Evolutionary conservation across 2,797 vertebrate genomes (phyloP).

Genomic region (Heteromormyrus szaboi): DNA sequence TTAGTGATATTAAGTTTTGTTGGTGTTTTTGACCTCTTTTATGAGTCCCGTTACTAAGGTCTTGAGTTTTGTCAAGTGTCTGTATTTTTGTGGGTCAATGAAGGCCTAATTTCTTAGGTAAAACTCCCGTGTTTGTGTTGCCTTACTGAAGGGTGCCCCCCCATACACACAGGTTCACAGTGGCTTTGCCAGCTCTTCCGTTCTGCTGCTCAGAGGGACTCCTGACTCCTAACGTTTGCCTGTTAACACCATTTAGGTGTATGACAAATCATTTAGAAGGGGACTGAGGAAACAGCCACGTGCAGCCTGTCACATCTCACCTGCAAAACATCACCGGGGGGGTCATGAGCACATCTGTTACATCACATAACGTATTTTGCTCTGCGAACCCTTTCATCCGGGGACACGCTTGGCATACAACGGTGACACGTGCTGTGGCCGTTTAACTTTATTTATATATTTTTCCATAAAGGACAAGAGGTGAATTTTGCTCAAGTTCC

Average conservation of each 20-base stretch:
- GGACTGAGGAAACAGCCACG: conserved; percentile 23
- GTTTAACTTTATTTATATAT: neutral
- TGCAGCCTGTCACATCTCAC: conserved; percentile 21
- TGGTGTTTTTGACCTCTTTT: neutral
- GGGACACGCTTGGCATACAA: neutral
- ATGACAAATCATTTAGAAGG: conserved; percentile 34
- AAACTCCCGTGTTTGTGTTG: neutral
- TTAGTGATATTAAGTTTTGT: neutral
- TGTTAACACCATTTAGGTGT: conserved; percentile 28
- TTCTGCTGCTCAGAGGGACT: neutral
- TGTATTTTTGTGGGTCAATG: neutral
- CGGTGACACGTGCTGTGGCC: neutral
- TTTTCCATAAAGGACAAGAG: neutral
- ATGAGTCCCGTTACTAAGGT: neutral
- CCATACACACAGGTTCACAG: neutral
- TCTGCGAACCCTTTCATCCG: neutral
- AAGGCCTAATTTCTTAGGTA: neutral
- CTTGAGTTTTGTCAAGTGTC: neutral
- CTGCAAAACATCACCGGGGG: conserved; percentile 19
- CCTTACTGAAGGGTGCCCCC: neutral
- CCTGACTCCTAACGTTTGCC: conserved; percentile 25
- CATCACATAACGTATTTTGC: conserved; percentile 14
- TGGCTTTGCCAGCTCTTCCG: neutral
- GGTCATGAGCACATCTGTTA: conserved; percentile 2
- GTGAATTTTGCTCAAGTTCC: neutral